phyloP scores from a whole-genome alignment of 2,888 invertebrate species.

The Dendrolimus houi region DNA sequence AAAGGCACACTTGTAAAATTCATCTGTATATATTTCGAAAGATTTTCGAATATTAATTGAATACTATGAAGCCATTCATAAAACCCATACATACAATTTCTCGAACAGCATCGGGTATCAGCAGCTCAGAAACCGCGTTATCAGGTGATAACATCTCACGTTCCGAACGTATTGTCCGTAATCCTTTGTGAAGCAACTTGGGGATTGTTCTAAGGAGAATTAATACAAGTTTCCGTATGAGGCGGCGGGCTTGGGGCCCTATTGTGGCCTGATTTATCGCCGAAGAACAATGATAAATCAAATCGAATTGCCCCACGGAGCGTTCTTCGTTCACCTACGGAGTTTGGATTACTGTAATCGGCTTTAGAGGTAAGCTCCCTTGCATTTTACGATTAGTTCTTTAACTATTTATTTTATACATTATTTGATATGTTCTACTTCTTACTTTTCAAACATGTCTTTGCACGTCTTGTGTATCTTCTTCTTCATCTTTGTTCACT shows the following conservation, averaged over 20 bases:
- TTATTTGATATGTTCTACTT: too few species aligned
- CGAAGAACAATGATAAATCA: constrained; percentile 75
- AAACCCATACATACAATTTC: constrained; percentile 9
- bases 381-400: neutral
- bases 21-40: too few species aligned
- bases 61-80: too few species aligned
- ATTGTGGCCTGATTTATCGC: constrained; percentile 68
- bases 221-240: constrained; percentile 63
- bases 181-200: constrained; percentile 58
- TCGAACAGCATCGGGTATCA: constrained; percentile 12
- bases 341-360: constrained; percentile 4
- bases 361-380: neutral
- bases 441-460: too few species aligned
- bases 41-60: too few species aligned
- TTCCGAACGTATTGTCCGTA: constrained; percentile 63
- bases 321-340: constrained; percentile 34
- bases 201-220: constrained; percentile 69
- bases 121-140: constrained; percentile 14
- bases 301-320: constrained; percentile 54
- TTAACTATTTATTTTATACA: too few species aligned
- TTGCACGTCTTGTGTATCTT: too few species aligned
- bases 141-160: constrained; percentile 59
- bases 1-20: too few species aligned
- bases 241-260: constrained; percentile 46
- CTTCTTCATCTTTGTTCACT: too few species aligned